Percentiles rank a stretch among this genome's conserved stretches.
Conservation (phyloP, 2,888 invertebrate species). For the Eristalis tenax region DNA sequence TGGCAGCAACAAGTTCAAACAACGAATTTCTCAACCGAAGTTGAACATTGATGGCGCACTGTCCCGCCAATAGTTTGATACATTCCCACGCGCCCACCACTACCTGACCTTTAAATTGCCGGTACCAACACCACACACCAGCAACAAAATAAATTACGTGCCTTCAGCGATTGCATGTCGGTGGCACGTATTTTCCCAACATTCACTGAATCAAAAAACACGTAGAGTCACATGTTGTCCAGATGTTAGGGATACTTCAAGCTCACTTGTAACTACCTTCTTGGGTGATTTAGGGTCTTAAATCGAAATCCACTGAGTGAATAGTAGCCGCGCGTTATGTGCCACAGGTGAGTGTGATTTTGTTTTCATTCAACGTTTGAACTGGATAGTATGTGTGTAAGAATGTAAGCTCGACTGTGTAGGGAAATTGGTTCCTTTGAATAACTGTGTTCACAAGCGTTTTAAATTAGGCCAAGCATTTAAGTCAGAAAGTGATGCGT, state of each 20-base stretch:
- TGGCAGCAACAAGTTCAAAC: constrained; percentile 38
- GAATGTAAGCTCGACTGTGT: not conserved
- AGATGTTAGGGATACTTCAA: constrained; percentile 59
- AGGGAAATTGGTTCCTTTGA: not conserved
- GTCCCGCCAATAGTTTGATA: constrained; percentile 22
- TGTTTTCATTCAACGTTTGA: constrained; percentile 8
- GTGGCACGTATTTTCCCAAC: constrained; percentile 71
- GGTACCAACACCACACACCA: constrained; percentile 48
- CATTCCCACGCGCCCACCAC: constrained; percentile 66
- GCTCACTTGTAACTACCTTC: constrained; percentile 57
- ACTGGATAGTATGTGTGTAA: not conserved
- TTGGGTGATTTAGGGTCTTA: constrained; percentile 38
- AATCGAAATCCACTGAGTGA: constrained; percentile 3
- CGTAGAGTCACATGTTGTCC: constrained; percentile 62
- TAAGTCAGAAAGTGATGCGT: not conserved
- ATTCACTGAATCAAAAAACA: constrained; percentile 67
- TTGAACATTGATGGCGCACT: constrained; percentile 43
- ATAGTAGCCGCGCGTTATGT: not conserved
- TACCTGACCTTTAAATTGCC: constrained; percentile 70
- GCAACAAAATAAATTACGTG: constrained; percentile 53
- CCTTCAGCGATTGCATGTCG: constrained; percentile 64
- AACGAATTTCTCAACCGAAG: not conserved
- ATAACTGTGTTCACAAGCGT: not conserved
- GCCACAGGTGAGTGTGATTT: constrained; percentile 19
- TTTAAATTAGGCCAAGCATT: not conserved